Evolutionary conservation across 2,797 vertebrate genomes (phyloP), one percentile per base, ranked within the genome.

Genomic region (Crypturellus tataupa): DNA sequence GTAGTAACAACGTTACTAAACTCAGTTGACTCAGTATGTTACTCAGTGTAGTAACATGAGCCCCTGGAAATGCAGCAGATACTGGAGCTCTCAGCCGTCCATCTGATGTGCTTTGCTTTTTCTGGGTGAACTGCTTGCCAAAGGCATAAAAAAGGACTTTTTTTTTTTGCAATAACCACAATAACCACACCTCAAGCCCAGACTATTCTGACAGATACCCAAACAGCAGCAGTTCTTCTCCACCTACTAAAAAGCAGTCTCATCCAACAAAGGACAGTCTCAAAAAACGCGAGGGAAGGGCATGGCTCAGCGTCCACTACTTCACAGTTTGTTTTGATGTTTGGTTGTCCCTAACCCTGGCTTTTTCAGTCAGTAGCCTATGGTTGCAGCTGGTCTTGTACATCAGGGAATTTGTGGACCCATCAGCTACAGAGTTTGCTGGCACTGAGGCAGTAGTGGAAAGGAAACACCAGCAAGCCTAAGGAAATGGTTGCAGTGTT

Each of bases 51-150:
- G 47, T 49, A 62, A 25, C 20, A 20, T 25, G 51, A 40, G 27
- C 19, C 31, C 17, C 17, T 63, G 10, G 40, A 62, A 64, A 71
- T 58, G 56, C 0, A 0, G 64, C 17, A 47, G 60, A 55, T 47
- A 27, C 15, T 40, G 9, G 47, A 14, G 27, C 44, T 19, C 59
- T 81, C 53, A 67, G 35, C 9, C 23, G 42, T 27, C 42, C 62
- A 64, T 47, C 37, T 0, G 0, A 72, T 0, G 1, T 12, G 8
- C 33, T 63, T 53, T 2, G 0, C 37, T 63, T 62, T 42, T 42
- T 78, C 56, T 56, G 53, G 40, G 47, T 72, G 71, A 72, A 56
- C 31, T 51, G 31, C 65, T 70, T 67, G 44, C 29, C 24, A 40
- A 39, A 29, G 40, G 53, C 21, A 67, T 12, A 12, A 63, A 31